phyloP scores from a whole-genome alignment of 2,888 invertebrate genomes.

The Cosmia pyralina region DNA sequence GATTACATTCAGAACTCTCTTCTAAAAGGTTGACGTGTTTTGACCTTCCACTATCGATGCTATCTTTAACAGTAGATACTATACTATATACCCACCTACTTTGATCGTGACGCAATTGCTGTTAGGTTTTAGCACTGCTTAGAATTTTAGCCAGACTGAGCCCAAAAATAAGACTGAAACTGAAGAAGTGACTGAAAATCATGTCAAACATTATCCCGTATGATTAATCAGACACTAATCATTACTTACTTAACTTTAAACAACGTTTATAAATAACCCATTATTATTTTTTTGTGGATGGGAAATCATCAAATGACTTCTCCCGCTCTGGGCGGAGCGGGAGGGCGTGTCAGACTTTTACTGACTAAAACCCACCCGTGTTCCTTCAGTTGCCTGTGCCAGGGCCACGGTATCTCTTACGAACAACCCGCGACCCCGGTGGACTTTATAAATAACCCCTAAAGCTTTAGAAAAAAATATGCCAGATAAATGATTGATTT shows the following conservation, averaged over 20 bases:
- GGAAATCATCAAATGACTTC: too few relatives aligned
- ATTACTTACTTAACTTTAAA: neutral
- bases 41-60: neutral
- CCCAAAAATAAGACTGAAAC: neutral
- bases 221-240: neutral
- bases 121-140: neutral
- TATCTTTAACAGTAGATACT: neutral
- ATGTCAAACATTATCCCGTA: neutral
- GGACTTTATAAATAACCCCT: too few relatives aligned
- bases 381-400: too few relatives aligned
- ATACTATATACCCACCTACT: neutral
- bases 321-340: too few relatives aligned
- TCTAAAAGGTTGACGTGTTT: neutral
- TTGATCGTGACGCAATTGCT: neutral
- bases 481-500: neutral
- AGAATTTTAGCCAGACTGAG: neutral
- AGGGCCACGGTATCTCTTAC: too few relatives aligned
- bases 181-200: neutral
- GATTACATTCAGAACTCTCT: constrained; percentile 2
- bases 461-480: neutral
- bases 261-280: neutral
- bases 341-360: too few relatives aligned
- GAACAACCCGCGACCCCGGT: too few relatives aligned
- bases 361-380: too few relatives aligned
- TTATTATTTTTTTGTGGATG: too few relatives aligned